Evolutionary conservation across 2,113 vertebrate species (phyloP).

Genomic region (Crotalus tigris): DNA sequence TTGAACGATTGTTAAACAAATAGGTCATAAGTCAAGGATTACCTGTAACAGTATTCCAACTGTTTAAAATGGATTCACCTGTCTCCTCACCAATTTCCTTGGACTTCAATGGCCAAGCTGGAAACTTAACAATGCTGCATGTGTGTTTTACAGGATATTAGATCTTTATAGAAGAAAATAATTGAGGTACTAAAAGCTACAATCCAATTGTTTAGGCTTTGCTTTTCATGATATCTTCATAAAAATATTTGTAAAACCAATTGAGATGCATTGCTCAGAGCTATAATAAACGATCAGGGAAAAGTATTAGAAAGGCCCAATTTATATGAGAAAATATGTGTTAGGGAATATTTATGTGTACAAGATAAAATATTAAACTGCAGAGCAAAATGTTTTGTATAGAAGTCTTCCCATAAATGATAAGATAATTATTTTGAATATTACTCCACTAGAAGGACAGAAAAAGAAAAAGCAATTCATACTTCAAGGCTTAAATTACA

Average conservation of each 20-base stretch:
- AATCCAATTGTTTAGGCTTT: constrained; percentile 14
- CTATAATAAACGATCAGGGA: constrained; percentile 26
- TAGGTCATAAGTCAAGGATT: background rate
- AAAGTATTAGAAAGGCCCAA: constrained; percentile 50
- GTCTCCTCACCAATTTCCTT: background rate
- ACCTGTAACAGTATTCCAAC: background rate
- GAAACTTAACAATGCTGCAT: background rate
- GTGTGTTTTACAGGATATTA: background rate
- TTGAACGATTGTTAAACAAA: background rate
- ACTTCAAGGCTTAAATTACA: constrained; percentile 14
- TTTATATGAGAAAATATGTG: constrained; percentile 41
- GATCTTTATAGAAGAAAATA: background rate
- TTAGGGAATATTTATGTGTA: constrained; percentile 50
- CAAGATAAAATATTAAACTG: constrained; percentile 36
- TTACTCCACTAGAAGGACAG: constrained; percentile 28
- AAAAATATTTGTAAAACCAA: constrained; percentile 32
- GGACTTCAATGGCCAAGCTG: background rate
- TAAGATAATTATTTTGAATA: constrained; percentile 58
- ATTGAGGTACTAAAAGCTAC: constrained; percentile 19
- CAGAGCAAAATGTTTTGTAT: constrained; percentile 37
- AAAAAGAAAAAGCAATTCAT: constrained; percentile 43
- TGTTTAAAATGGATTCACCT: background rate
- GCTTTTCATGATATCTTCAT: constrained; percentile 3
- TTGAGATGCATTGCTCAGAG: constrained; percentile 28
- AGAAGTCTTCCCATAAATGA: constrained; percentile 46